Percentiles rank a stretch among this genome's conserved stretches.
These are phyloP conservation scores for Anser cygnoides DNA, from an alignment of 2,113 vertebrate species.

Conservation along the genomic window DNA sequence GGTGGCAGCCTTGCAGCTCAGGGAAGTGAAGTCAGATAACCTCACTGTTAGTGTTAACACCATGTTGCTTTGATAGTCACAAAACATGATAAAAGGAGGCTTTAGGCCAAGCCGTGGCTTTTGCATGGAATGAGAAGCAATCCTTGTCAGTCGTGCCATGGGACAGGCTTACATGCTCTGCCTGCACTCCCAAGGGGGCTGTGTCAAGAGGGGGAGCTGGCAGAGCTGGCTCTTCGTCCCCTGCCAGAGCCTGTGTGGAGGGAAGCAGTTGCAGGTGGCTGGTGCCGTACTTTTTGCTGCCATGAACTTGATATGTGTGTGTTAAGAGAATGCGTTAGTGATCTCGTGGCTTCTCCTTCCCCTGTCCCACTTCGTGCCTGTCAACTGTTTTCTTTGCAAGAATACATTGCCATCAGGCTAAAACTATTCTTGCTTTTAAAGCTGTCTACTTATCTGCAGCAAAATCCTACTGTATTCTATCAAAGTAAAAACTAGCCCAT, in stretches of 20 bases:
- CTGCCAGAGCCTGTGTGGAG: background rate
- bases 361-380: background rate
- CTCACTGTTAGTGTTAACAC: background rate
- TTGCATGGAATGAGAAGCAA: background rate
- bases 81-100: background rate
- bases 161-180: background rate
- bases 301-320: rapidly evolving
- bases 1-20: background rate
- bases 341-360: background rate
- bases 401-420: background rate
- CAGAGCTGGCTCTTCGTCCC: background rate
- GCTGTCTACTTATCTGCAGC: rapidly evolving
- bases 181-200: background rate
- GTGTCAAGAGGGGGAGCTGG: background rate
- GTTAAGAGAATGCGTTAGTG: background rate
- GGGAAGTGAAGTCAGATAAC: background rate
- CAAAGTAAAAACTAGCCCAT: background rate
- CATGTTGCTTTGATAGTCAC: background rate
- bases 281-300: background rate
- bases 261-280: background rate
- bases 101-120: background rate
- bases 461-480: background rate
- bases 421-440: background rate
- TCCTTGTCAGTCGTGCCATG: background rate
- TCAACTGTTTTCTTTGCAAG: background rate